These are phyloP conservation scores for Rosalia funebris DNA, from an alignment of 2,888 invertebrate genomes.

Conservation along the genomic window DNA sequence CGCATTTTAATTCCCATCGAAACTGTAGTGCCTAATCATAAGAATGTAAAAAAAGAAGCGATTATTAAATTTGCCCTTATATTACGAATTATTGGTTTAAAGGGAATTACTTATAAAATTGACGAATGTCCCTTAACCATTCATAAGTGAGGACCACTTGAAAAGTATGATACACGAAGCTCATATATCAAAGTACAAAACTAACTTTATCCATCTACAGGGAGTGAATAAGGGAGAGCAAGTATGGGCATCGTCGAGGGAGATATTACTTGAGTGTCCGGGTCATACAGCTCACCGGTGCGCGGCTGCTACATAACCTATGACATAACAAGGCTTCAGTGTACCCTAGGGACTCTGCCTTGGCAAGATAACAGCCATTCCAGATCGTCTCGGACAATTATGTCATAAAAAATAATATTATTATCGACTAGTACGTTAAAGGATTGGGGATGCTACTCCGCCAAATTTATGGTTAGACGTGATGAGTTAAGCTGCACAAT, in stretches of 20 bases:
- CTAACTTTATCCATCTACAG: conserved; percentile 13
- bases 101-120: too few relatives aligned
- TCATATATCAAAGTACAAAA: conserved; percentile 18
- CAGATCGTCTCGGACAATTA: conserved; percentile 52
- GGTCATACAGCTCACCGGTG: conserved; percentile 49
- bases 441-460: conserved; percentile 18
- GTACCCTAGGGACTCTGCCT: conserved; percentile 39
- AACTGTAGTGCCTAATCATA: too few relatives aligned
- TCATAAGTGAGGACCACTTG: too few relatives aligned
- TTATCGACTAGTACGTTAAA: conserved; percentile 30
- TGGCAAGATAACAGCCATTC: conserved; percentile 37
- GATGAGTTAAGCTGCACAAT: conserved; percentile 33
- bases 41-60: too few relatives aligned
- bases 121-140: too few relatives aligned
- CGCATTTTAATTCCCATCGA: too few relatives aligned
- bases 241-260: conserved; percentile 36
- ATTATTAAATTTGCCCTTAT: too few relatives aligned
- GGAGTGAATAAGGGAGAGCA: conserved; percentile 1
- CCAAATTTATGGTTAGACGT: conserved; percentile 37
- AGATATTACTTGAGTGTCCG: conserved; percentile 54
- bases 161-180: conserved; percentile 2
- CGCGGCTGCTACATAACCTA: conserved; percentile 46
- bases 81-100: too few relatives aligned
- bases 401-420: conserved; percentile 57
- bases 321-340: conserved; percentile 52